Evolutionary conservation across 2,888 invertebrate species (phyloP).

Genomic region (Sycophila texana): DNA sequence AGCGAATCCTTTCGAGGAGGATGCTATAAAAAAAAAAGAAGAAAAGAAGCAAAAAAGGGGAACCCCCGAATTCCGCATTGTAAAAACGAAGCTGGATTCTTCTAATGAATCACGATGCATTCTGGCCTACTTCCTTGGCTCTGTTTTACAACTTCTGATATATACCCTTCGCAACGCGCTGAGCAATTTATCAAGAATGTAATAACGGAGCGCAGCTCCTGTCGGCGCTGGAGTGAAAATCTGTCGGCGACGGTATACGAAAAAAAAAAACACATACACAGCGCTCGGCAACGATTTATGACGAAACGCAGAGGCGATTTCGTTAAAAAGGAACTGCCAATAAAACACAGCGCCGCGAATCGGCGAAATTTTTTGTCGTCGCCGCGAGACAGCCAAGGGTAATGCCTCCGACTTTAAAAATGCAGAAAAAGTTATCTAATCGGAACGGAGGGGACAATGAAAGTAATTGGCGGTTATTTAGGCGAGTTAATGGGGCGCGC

Average conservation of each 20-base stretch:
- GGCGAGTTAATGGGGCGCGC: constrained; percentile 42
- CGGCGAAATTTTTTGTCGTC: too few relatives aligned
- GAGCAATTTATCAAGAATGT: not conserved
- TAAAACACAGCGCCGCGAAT: too few relatives aligned
- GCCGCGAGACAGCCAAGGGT: not conserved
- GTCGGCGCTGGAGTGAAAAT: constrained; percentile 1
- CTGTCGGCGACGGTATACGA: not conserved
- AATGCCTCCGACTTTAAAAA: not conserved
- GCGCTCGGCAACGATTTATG: too few relatives aligned
- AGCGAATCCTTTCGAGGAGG: too few relatives aligned
- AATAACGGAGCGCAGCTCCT: not conserved
- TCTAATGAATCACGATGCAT: constrained; percentile 6
- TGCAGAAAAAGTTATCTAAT: constrained; percentile 47
- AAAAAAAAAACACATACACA: not conserved
- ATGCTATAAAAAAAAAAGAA: too few relatives aligned
- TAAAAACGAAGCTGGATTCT: not conserved
- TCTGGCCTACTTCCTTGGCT: constrained; percentile 3
- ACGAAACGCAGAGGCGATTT: too few relatives aligned
- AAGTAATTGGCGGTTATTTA: constrained; percentile 48
- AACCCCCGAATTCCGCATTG: too few relatives aligned
- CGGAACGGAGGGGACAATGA: constrained; percentile 18
- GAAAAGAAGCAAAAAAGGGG: too few relatives aligned
- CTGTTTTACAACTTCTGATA: constrained; percentile 11
- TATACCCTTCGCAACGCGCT: constrained; percentile 1
- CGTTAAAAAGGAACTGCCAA: too few relatives aligned